Evolutionary conservation across 2,113 vertebrate species (phyloP).

Genomic region (Mionectes macconnelli): DNA sequence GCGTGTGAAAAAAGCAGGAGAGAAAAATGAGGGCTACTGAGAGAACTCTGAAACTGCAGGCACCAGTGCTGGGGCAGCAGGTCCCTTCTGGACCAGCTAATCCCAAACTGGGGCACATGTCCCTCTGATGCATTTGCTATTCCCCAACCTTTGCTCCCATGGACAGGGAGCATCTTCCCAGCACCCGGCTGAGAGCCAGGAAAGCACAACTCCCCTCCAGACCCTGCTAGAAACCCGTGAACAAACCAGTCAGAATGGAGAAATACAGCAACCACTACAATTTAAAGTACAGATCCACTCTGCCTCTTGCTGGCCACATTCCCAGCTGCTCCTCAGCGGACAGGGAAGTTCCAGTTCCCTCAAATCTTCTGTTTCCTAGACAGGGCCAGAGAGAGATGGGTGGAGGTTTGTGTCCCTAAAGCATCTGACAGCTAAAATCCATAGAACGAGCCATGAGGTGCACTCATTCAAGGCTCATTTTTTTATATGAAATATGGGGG

Average conservation of each 20-base stretch:
- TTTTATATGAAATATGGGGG: background rate
- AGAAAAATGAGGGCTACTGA: background rate
- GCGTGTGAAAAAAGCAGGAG: fast-evolving
- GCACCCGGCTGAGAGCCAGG: background rate
- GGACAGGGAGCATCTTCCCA: background rate
- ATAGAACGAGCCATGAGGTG: background rate
- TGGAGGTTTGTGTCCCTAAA: background rate
- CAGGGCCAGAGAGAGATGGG: background rate
- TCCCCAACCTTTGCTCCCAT: background rate
- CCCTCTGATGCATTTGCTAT: background rate
- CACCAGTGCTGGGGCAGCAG: background rate
- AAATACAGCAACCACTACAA: background rate
- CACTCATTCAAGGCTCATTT: background rate
- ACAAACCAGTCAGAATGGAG: background rate
- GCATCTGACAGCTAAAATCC: background rate
- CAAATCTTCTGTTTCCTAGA: background rate
- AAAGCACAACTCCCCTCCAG: background rate
- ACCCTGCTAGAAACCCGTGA: background rate
- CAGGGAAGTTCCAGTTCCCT: background rate
- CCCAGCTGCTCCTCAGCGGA: background rate
- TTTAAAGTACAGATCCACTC: background rate
- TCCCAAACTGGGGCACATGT: fast-evolving
- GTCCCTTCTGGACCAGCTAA: background rate
- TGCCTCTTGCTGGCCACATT: background rate
- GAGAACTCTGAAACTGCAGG: background rate